These are phyloP conservation scores for Sminthurides aquaticus DNA, from an alignment of 2,888 invertebrate species.

Conservation along the genomic window DNA sequence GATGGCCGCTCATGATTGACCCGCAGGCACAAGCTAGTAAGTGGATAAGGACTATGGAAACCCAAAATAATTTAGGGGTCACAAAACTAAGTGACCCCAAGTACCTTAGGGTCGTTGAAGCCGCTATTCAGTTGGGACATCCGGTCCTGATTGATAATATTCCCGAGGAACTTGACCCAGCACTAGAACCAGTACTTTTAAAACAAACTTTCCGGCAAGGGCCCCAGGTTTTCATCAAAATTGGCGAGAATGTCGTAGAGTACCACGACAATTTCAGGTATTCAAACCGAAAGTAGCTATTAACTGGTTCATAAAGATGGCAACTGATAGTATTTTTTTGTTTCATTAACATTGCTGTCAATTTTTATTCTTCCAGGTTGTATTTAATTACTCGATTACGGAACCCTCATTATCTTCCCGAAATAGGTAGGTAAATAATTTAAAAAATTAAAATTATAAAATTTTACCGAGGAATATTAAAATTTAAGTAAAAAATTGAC, in stretches of 20 bases:
- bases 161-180: conserved; percentile 59
- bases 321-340: too few species aligned
- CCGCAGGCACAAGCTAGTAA: conserved; percentile 94
- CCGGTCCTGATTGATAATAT: conserved; percentile 85
- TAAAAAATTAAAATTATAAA: too few species aligned
- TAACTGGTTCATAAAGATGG: too few species aligned
- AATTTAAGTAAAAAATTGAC: conserved; percentile 5
- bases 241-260: conserved; percentile 78
- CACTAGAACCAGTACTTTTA: conserved; percentile 75
- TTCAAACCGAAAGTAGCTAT: too few species aligned
- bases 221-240: conserved; percentile 48
- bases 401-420: conserved; percentile 88
- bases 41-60: conserved; percentile 91
- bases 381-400: conserved; percentile 83
- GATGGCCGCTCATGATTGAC: conserved; percentile 94
- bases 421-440: conserved; percentile 49
- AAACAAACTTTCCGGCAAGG: conserved; percentile 71
- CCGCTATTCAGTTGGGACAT: conserved; percentile 66
- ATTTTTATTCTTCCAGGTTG: conserved; percentile 55
- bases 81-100: conserved; percentile 77
- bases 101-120: conserved; percentile 72
- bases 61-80: conserved; percentile 68
- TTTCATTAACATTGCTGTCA: not conserved
- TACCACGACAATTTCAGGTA: conserved; percentile 75
- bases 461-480: too few species aligned